Conservation (phyloP, 2,797 vertebrate species). For the Intellagama lesueurii region DNA sequence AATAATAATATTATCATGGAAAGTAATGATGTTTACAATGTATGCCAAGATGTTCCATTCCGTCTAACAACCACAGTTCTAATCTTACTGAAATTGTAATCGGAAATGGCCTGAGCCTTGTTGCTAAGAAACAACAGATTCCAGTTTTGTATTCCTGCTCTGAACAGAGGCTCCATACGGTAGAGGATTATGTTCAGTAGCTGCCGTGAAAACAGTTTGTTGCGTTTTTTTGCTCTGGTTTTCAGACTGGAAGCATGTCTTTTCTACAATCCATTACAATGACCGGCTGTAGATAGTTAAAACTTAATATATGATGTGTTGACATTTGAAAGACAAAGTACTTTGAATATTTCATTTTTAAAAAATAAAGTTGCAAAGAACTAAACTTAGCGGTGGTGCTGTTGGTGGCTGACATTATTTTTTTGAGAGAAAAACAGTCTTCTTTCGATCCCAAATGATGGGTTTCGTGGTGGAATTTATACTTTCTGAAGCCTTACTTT, state of each 20-base stretch:
- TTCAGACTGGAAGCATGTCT: conserved; percentile 84
- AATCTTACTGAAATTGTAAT: conserved; percentile 82
- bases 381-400: conserved; percentile 55
- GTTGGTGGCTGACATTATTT: conserved; percentile 28
- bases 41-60: conserved; percentile 82
- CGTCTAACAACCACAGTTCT: conserved; percentile 80
- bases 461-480: not conserved
- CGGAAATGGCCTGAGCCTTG: conserved; percentile 76
- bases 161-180: conserved; percentile 86
- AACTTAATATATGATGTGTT: conserved; percentile 87
- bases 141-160: conserved; percentile 83
- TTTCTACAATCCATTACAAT: conserved; percentile 83
- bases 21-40: conserved; percentile 83
- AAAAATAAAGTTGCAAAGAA: conserved; percentile 87
- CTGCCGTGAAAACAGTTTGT: conserved; percentile 81
- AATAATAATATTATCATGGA: conserved; percentile 71
- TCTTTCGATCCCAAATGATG: too few relatives aligned
- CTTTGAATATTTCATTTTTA: conserved; percentile 90
- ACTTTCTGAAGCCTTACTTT: not conserved
- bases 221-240: conserved; percentile 85
- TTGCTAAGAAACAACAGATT: conserved; percentile 84
- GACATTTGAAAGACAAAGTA: conserved; percentile 86
- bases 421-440: not conserved
- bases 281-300: conserved; percentile 83
- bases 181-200: conserved; percentile 84